Percentiles rank a stretch among this genome's conserved stretches.
These are phyloP conservation scores for Spizella passerina DNA, from an alignment of 2,797 vertebrate genomes.

Conservation along the genomic window DNA sequence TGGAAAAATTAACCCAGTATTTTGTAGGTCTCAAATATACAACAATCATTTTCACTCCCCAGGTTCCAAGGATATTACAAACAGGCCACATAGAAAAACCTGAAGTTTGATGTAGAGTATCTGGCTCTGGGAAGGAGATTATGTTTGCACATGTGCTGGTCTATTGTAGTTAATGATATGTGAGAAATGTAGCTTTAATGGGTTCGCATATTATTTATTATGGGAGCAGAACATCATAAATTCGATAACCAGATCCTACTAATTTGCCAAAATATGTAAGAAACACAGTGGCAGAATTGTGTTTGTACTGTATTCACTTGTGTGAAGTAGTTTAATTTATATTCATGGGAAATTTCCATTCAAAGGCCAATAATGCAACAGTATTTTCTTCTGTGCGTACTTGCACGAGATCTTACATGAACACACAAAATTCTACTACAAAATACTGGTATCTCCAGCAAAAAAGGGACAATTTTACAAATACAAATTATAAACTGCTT, in stretches of 20 bases:
- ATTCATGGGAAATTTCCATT: conserved; percentile 21
- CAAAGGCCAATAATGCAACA: background rate
- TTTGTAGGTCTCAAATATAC: background rate
- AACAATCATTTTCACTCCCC: background rate
- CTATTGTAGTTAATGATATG: background rate
- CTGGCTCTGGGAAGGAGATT: conserved; percentile 33
- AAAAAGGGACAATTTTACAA: background rate
- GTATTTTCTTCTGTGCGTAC: background rate
- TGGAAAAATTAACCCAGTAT: background rate
- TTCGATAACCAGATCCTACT: conserved; percentile 39
- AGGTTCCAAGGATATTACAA: background rate
- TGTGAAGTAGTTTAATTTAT: background rate
- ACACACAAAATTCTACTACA: background rate
- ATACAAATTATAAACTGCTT: background rate
- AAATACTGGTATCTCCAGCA: background rate
- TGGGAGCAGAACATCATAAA: conserved; percentile 16
- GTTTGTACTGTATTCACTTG: background rate
- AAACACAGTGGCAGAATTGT: conserved; percentile 19
- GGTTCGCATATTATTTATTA: conserved; percentile 40
- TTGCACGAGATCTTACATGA: background rate
- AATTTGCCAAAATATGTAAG: conserved; percentile 44
- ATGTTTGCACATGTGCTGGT: conserved; percentile 5
- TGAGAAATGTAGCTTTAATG: conserved; percentile 30
- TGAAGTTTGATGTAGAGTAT: background rate
- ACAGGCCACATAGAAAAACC: background rate